phyloP scores from a whole-genome alignment of 1,140 invertebrate species.

The Dreissena polymorpha region DNA sequence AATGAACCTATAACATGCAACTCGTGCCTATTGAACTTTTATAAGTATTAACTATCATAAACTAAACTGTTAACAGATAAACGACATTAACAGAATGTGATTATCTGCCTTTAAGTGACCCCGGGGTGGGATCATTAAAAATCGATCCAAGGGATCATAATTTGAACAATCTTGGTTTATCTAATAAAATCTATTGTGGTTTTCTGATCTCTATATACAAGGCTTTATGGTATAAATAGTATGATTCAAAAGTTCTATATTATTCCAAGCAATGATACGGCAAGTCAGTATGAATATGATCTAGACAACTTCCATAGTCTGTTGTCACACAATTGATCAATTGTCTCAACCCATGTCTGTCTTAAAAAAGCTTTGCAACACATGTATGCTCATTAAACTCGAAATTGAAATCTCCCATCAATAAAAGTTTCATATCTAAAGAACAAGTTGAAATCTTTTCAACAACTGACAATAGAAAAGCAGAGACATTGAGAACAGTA shows the following conservation, averaged over 20 bases:
- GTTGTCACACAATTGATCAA: background rate
- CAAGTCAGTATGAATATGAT: background rate
- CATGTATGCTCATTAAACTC: background rate
- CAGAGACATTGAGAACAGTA: background rate
- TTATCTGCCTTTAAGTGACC: too few relatives aligned
- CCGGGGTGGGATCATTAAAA: too few relatives aligned
- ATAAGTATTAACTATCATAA: too few relatives aligned
- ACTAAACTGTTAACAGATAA: too few relatives aligned
- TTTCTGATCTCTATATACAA: background rate
- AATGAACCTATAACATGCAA: too few relatives aligned
- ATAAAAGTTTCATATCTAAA: background rate
- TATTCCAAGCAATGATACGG: background rate
- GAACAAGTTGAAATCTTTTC: background rate
- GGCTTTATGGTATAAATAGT: background rate
- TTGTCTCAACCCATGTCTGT: background rate
- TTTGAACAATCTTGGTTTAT: too few relatives aligned
- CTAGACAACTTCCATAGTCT: background rate
- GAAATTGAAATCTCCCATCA: too few relatives aligned
- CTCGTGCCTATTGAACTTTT: too few relatives aligned
- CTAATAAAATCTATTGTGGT: too few relatives aligned
- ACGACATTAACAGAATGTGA: too few relatives aligned
- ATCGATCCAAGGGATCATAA: too few relatives aligned
- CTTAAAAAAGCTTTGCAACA: background rate
- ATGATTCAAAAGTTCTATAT: background rate
- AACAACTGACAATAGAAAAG: background rate